Conservation (phyloP, 64 coral and sea anemone genomes). For the Montipora efflorescens region DNA sequence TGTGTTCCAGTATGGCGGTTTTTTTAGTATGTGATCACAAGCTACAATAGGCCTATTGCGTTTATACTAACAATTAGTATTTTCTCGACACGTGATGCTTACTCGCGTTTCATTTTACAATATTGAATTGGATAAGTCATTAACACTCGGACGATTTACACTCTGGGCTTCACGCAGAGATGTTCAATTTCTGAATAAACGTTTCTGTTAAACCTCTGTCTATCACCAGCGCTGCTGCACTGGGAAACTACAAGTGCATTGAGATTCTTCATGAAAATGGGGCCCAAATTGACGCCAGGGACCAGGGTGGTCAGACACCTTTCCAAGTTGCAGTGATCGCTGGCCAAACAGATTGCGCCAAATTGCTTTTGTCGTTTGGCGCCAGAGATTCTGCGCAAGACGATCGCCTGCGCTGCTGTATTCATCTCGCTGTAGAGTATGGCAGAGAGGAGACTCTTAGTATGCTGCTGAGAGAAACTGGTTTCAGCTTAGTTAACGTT, state of each 20-base stretch:
- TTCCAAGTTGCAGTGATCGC: constrained; percentile 71
- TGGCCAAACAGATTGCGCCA: constrained; percentile 54
- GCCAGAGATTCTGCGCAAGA: constrained; percentile 64
- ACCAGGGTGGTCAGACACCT: constrained; percentile 67
- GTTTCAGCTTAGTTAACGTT: constrained; percentile 29
- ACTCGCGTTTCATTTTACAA: no score
- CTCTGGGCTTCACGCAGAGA: no score
- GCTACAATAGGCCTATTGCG: no score
- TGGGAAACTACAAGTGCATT: constrained; percentile 19
- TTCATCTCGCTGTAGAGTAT: constrained; percentile 86
- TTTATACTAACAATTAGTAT: no score
- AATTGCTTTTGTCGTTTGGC: constrained; percentile 59
- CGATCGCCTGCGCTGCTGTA: constrained; percentile 46
- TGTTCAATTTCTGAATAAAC: no score
- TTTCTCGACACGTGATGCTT: no score
- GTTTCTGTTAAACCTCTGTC: not conserved
- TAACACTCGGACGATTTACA: no score
- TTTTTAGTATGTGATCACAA: no score
- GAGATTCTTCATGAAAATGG: constrained; percentile 51
- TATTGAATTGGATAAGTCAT: no score
- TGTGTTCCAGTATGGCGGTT: no score
- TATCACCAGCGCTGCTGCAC: constrained; percentile 1
- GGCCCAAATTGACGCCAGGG: constrained; percentile 31
- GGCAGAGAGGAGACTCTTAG: constrained; percentile 59
- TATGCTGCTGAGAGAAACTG: constrained; percentile 57